Conservation (phyloP, 1,140 invertebrate species). For the Druon quercuslanigerum region DNA sequence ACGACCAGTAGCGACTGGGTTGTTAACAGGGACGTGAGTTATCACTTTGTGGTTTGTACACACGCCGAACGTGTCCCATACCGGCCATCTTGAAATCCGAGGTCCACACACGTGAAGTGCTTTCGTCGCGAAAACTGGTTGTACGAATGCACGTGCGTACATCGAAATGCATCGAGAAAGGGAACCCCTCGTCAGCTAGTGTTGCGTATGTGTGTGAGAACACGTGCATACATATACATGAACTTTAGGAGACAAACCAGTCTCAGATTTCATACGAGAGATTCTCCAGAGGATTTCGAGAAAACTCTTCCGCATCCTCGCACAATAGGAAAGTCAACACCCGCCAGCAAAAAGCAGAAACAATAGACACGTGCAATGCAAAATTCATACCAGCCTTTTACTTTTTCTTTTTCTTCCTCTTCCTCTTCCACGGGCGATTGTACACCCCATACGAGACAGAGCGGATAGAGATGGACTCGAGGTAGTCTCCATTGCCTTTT, state of each 20-base stretch:
- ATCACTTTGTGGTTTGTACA: constrained; percentile 29
- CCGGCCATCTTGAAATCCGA: constrained; percentile 25
- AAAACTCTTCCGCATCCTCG: constrained; percentile 31
- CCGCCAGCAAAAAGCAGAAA: constrained; percentile 41
- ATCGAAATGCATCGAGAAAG: constrained; percentile 25
- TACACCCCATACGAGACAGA: constrained; percentile 12
- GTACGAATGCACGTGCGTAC: constrained; percentile 28
- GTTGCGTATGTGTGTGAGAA: neutral
- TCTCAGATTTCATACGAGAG: constrained; percentile 28
- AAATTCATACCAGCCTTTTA: constrained; percentile 41
- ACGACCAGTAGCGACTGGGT: constrained; percentile 28
- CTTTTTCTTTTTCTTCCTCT: constrained; percentile 33
- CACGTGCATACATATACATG: neutral
- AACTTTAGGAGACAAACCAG: constrained; percentile 16
- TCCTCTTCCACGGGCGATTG: neutral
- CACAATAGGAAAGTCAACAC: constrained; percentile 31
- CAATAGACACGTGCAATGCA: constrained; percentile 48
- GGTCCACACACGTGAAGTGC: constrained; percentile 13
- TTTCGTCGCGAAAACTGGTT: constrained; percentile 29
- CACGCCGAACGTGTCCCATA: constrained; percentile 24
- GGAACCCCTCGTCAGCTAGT: neutral
- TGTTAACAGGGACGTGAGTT: constrained; percentile 31
- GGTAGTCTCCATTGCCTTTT: constrained; percentile 7
- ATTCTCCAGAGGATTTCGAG: constrained; percentile 27
- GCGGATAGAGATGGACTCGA: constrained; percentile 13